Conservation (phyloP, 2,113 vertebrate species). For the Bujurquina vittata region DNA sequence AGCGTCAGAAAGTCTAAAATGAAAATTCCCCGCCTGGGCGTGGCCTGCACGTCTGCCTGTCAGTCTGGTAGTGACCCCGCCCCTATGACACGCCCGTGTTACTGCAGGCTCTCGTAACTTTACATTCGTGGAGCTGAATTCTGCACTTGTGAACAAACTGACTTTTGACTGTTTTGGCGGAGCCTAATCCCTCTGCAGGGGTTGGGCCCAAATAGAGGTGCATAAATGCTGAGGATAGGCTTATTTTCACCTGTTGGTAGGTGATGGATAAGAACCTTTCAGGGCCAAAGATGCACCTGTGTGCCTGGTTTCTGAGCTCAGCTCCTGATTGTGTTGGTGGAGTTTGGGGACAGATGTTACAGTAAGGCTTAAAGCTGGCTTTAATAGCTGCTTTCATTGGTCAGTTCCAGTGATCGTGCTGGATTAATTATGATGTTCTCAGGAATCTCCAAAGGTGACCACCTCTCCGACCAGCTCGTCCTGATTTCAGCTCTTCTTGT, state of each 20-base stretch:
- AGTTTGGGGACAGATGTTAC: background rate
- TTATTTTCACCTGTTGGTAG: background rate
- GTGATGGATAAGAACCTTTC: background rate
- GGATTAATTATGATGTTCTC: no score
- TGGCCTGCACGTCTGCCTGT: no score
- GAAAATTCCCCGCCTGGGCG: no score
- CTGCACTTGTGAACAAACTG: no score
- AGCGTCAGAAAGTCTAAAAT: no score
- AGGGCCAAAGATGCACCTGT: background rate
- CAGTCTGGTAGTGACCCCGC: no score
- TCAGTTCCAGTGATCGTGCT: fast-evolving
- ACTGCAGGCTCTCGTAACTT: no score
- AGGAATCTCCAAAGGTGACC: background rate
- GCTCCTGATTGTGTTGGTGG: background rate
- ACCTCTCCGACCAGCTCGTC: background rate
- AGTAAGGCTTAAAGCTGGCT: fast-evolving
- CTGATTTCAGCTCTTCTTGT: background rate
- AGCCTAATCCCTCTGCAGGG: background rate
- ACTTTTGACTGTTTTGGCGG: no score
- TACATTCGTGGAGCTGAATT: no score
- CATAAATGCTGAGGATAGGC: no score
- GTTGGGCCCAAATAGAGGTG: background rate
- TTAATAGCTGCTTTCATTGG: background rate
- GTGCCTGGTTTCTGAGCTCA: background rate
- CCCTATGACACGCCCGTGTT: no score